These are phyloP conservation scores for Oscheius sp. DNA, from an alignment of 2,888 invertebrate genomes.

Conservation along the genomic window DNA sequence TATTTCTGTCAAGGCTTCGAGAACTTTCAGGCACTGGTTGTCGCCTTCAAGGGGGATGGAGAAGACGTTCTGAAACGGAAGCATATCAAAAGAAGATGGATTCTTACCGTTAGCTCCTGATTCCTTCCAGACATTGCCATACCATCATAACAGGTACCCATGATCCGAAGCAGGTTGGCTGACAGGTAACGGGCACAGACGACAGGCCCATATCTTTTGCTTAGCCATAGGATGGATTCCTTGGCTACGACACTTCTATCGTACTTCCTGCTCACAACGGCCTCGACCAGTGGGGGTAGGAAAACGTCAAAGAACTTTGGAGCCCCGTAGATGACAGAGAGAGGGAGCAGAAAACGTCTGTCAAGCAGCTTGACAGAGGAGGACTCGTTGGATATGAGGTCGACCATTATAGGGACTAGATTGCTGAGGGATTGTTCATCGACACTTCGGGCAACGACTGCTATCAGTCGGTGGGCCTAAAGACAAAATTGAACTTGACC, in stretches of 20 bases:
- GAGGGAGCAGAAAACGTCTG: constrained; percentile 65
- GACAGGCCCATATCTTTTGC: constrained; percentile 92
- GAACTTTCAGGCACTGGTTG: constrained; percentile 85
- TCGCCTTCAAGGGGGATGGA: constrained; percentile 79
- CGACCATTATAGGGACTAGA: constrained; percentile 52
- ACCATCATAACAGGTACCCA: constrained; percentile 91
- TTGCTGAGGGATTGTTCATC: constrained; percentile 44
- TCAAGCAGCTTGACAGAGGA: constrained; percentile 65
- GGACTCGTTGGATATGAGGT: constrained; percentile 54
- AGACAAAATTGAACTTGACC: not conserved
- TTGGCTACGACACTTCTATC: constrained; percentile 63
- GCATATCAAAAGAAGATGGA: not conserved
- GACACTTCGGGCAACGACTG: constrained; percentile 50
- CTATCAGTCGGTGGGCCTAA: constrained; percentile 53
- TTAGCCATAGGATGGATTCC: constrained; percentile 76
- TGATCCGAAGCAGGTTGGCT: constrained; percentile 84
- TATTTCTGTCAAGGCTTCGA: constrained; percentile 89
- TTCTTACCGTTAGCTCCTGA: constrained; percentile 18
- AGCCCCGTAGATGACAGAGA: constrained; percentile 65
- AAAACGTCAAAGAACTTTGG: constrained; percentile 60
- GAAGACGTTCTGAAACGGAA: constrained; percentile 40
- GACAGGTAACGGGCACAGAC: constrained; percentile 90
- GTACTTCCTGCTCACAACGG: constrained; percentile 51
- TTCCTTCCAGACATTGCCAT: constrained; percentile 24
- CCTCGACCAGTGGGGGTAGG: constrained; percentile 67